phyloP scores from a whole-genome alignment of 2,113 vertebrate genomes.

The Amia ocellicauda region DNA sequence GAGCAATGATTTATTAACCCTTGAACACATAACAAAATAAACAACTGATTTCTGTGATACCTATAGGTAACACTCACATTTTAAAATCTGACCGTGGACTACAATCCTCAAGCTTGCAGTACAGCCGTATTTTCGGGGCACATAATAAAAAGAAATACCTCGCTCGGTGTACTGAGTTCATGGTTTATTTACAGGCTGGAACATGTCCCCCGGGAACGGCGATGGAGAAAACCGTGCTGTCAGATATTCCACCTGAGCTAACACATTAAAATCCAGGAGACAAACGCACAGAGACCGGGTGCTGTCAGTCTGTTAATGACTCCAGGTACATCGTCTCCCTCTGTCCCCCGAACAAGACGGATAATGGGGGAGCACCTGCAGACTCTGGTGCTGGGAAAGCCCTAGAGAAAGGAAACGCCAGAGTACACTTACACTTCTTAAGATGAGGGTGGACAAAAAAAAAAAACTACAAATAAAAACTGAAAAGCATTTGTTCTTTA shows the following conservation, averaged over 20 bases:
- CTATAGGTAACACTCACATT: too few species aligned
- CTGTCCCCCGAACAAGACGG: neutral
- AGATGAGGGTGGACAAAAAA: too few species aligned
- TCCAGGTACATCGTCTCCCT: neutral
- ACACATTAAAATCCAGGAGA: neutral
- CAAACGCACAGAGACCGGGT: neutral
- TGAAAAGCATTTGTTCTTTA: too few species aligned
- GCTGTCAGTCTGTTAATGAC: neutral
- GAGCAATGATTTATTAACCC: too few species aligned
- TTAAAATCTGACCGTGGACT: too few species aligned
- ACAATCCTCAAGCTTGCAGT: too few species aligned
- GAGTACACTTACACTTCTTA: neutral
- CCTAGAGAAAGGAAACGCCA: neutral
- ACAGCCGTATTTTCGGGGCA: neutral
- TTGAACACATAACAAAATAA: too few species aligned
- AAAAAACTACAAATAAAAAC: too few species aligned
- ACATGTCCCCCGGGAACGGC: too few species aligned
- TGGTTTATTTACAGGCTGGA: neutral
- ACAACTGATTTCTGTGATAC: too few species aligned
- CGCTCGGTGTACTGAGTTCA: neutral
- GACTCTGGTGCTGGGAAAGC: neutral
- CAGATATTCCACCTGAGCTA: neutral
- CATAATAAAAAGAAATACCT: neutral
- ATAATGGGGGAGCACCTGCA: neutral
- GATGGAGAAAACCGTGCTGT: neutral